phyloP scores from a whole-genome alignment of 1,140 invertebrate genomes.

The Aphidius ervi region DNA sequence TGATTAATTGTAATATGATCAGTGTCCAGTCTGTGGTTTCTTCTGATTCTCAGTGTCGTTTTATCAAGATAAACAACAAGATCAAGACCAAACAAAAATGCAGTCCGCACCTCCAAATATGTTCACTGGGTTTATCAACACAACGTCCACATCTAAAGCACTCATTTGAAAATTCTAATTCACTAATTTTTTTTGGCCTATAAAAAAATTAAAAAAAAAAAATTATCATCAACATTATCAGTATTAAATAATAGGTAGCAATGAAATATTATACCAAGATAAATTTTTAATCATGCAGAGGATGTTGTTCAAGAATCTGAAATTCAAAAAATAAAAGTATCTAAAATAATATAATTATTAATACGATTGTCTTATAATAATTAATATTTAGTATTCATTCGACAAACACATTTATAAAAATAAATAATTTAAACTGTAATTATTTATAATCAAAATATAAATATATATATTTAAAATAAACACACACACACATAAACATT shows the following conservation, averaged over 20 bases:
- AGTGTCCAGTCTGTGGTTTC: conserved; percentile 61
- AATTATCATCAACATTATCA: background rate
- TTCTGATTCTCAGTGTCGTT: conserved; percentile 58
- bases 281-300: too few species aligned
- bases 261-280: too few species aligned
- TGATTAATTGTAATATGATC: conserved; percentile 62
- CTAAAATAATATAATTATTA: too few species aligned
- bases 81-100: conserved; percentile 73
- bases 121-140: conserved; percentile 59
- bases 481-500: too few species aligned
- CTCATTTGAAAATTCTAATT: conserved; percentile 58
- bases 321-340: too few species aligned
- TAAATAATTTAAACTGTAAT: too few species aligned
- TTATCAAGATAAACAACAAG: conserved; percentile 63
- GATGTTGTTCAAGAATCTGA: too few species aligned
- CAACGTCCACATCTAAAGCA: conserved; percentile 65
- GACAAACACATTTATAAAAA: too few species aligned
- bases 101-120: conserved; percentile 77
- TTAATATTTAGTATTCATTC: too few species aligned
- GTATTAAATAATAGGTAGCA: background rate
- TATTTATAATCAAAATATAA: too few species aligned
- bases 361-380: too few species aligned
- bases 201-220: background rate
- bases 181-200: conserved; percentile 53
- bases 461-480: too few species aligned